Percentiles rank a stretch among this genome's conserved stretches.
phyloP scores from a whole-genome alignment of 1,140 invertebrate genomes.

The Brachionus koreanus region DNA sequence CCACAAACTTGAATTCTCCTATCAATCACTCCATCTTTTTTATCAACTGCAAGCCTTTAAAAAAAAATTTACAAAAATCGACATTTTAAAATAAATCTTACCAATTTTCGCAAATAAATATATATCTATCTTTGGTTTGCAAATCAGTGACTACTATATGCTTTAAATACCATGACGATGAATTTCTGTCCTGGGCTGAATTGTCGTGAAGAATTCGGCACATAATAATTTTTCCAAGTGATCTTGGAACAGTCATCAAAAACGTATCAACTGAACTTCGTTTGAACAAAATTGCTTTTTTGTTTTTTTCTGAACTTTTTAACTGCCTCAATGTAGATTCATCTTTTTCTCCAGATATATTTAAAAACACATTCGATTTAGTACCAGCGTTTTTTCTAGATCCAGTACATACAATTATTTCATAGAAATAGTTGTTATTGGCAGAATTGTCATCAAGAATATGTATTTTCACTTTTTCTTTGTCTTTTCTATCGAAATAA shows the following conservation, averaged over 20 bases:
- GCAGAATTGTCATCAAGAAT: constrained; percentile 61
- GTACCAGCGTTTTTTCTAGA: constrained; percentile 56
- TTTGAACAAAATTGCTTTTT: constrained; percentile 40
- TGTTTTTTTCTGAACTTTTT: constrained; percentile 1
- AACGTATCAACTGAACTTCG: constrained; percentile 56
- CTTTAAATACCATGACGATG: constrained; percentile 56
- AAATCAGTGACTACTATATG: constrained; percentile 55
- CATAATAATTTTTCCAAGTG: constrained; percentile 54
- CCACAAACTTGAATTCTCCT: constrained; percentile 49
- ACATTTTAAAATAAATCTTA: background rate
- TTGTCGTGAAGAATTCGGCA: constrained; percentile 59
- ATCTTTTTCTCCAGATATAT: constrained; percentile 42
- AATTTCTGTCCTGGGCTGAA: constrained; percentile 48
- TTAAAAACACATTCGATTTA: constrained; percentile 45
- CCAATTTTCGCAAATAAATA: constrained; percentile 56
- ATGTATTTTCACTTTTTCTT: constrained; percentile 59
- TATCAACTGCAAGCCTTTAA: constrained; percentile 54
- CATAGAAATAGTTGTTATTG: constrained; percentile 62
- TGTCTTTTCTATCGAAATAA: constrained; percentile 57
- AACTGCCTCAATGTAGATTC: constrained; percentile 16
- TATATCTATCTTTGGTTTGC: constrained; percentile 56
- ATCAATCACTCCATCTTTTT: constrained; percentile 58
- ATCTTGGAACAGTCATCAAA: constrained; percentile 58
- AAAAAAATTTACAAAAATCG: constrained; percentile 34
- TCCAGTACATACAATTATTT: constrained; percentile 62